phyloP scores from a whole-genome alignment of 2,888 invertebrate species.

The Drosophila crucigera region DNA sequence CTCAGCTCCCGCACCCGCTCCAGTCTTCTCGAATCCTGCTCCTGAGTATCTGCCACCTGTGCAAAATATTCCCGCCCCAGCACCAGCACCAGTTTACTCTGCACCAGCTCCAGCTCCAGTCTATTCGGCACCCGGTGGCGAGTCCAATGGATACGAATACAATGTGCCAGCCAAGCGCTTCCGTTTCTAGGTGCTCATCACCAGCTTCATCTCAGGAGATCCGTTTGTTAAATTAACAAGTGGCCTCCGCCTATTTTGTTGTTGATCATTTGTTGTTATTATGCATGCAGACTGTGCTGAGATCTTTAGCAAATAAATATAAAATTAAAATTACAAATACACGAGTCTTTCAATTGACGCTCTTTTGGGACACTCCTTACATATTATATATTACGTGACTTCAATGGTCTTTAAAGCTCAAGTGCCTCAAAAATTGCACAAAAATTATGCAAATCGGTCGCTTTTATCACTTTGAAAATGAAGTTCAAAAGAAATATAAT shows the following conservation, averaged over 20 bases:
- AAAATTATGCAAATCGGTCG: constrained; percentile 44
- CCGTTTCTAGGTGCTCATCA: constrained; percentile 66
- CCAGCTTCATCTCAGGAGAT: constrained; percentile 32
- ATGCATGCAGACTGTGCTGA: constrained; percentile 73
- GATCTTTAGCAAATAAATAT: constrained; percentile 72
- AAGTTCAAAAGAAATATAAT: constrained; percentile 21
- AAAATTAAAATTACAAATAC: constrained; percentile 41
- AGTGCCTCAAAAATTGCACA: constrained; percentile 36
- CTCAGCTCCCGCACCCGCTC: constrained; percentile 38
- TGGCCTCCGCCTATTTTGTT: constrained; percentile 54
- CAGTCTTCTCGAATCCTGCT: constrained; percentile 11
- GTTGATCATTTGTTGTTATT: constrained; percentile 79
- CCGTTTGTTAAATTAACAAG: constrained; percentile 75
- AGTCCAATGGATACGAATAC: constrained; percentile 65
- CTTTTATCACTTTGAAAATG: constrained; percentile 20
- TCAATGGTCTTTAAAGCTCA: constrained; percentile 21
- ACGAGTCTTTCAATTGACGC: constrained; percentile 26
- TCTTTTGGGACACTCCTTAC: neutral
- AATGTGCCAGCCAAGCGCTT: constrained; percentile 72
- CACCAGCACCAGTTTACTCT: constrained; percentile 24
- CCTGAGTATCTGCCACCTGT: constrained; percentile 11
- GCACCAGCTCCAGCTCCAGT: constrained; percentile 10
- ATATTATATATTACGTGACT: constrained; percentile 18
- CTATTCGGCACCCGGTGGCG: constrained; percentile 24
- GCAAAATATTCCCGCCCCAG: constrained; percentile 33